Base-by-base conservation (phyloP, 2,113 vertebrate genomes). In the Pionites leucogaster region DNA sequence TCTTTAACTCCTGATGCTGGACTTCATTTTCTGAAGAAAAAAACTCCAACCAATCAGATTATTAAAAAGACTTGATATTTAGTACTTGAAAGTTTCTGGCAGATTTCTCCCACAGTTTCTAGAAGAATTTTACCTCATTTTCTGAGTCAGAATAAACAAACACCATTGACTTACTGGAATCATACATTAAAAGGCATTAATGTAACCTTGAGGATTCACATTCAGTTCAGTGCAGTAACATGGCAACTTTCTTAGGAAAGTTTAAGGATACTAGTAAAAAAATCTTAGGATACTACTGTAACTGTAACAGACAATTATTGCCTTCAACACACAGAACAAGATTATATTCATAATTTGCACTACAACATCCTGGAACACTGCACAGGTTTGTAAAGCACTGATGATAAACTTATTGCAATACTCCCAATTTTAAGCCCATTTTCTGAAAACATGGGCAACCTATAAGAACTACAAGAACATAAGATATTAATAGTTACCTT, bases 401-500 rank as follows among this genome's bases (percentile, higher is more conserved):
- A 37, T 49, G 6, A 76, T 22, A 94, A 50, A 5, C 22, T 88
- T 49, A 78, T 25, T 70, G 46, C 27, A 55, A 47, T 44, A 67
- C 5, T 79, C 46, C n/a, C 25, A 16, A 72, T 55, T 52, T n/a
- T 6, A 86, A 76, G 17, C 23, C 23, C 44, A 6, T 10, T 47
- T 6, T 41, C 41, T 71, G 23, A n/a, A 11, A 68, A 55, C 71
- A 49, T 0, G 77, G 39, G 5, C 39, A 93, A 10, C 4, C 18
- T 72, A 29, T 31, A 92, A 69, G 52, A 47, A 46, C 22, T 68
- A 55, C 18, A 82, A 37, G 67, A 59, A 25, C 2, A 19, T 11
- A 4, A 37, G 19, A 14, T 25, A 47, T 64, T 64, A 72, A 57
- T 10, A 70, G 11, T 97, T 97, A 98, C 98, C 98, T 95, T 97